Conservation (phyloP, 2,888 invertebrate genomes). For the Myathropa florea region DNA sequence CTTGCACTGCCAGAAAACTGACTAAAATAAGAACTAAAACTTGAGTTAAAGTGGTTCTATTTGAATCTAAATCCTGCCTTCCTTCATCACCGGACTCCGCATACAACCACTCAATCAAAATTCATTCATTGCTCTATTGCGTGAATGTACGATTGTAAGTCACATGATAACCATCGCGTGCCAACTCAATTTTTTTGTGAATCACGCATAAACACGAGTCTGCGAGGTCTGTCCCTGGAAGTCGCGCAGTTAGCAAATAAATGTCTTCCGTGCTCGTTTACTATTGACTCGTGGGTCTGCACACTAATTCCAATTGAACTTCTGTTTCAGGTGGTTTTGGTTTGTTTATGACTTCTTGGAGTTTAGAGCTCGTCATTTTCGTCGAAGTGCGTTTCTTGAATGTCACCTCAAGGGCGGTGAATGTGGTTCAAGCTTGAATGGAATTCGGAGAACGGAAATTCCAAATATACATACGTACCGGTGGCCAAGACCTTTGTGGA, state of each 20-base stretch:
- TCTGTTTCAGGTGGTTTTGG: not conserved
- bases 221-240: too few relatives aligned
- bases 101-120: too few relatives aligned
- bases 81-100: too few relatives aligned
- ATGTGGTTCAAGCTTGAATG: not conserved
- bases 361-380: not conserved
- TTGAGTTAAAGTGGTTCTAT: too few relatives aligned
- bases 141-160: not conserved
- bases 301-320: not conserved
- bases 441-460: not conserved
- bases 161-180: not conserved
- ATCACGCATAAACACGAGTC: not conserved
- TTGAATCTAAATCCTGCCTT: too few relatives aligned
- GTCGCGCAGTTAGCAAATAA: too few relatives aligned
- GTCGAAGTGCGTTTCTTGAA: not conserved
- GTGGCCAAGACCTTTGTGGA: not conserved
- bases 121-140: too few relatives aligned
- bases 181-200: not conserved
- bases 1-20: too few relatives aligned
- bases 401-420: not conserved
- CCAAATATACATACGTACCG: not conserved
- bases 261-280: not conserved
- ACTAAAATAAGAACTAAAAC: too few relatives aligned
- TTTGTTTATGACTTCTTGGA: not conserved
- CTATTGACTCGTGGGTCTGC: not conserved